Conservation (phyloP, 1,140 invertebrate species). For the Temnothorax longispinosus region DNA sequence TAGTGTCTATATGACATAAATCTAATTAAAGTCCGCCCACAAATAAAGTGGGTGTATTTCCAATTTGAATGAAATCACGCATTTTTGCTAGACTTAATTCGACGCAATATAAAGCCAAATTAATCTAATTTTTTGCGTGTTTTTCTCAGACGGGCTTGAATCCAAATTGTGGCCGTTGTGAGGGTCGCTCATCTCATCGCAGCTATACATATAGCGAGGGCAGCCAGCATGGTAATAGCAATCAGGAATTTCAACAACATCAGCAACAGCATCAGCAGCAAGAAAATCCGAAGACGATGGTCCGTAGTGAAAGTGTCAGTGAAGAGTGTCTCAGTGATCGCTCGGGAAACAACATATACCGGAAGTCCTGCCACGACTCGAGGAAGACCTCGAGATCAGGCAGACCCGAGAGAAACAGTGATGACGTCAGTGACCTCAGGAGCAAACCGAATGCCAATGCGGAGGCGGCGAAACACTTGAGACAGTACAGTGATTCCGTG, state of each 20-base stretch:
- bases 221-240: slow-evolving; percentile 36
- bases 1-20: background rate
- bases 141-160: slow-evolving; percentile 23
- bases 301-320: slow-evolving; percentile 80
- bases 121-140: background rate
- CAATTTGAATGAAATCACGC: background rate
- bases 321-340: slow-evolving; percentile 77
- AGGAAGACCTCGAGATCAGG: slow-evolving; percentile 62
- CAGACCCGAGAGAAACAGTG: slow-evolving; percentile 72
- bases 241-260: slow-evolving; percentile 58
- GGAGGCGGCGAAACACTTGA: slow-evolving; percentile 72
- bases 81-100: background rate
- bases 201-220: slow-evolving; percentile 79
- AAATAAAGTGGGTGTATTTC: background rate
- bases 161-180: slow-evolving; percentile 67
- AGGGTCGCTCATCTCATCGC: slow-evolving; percentile 72
- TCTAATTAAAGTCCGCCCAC: slow-evolving; percentile 1
- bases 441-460: slow-evolving; percentile 62
- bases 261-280: slow-evolving; percentile 21
- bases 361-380: slow-evolving; percentile 64
- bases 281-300: slow-evolving; percentile 63
- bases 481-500: slow-evolving; percentile 82
- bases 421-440: slow-evolving; percentile 73
- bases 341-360: slow-evolving; percentile 54
- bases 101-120: background rate